These are phyloP conservation scores for Ophion ellenae DNA, from an alignment of 2,888 invertebrate species.

Conservation along the genomic window DNA sequence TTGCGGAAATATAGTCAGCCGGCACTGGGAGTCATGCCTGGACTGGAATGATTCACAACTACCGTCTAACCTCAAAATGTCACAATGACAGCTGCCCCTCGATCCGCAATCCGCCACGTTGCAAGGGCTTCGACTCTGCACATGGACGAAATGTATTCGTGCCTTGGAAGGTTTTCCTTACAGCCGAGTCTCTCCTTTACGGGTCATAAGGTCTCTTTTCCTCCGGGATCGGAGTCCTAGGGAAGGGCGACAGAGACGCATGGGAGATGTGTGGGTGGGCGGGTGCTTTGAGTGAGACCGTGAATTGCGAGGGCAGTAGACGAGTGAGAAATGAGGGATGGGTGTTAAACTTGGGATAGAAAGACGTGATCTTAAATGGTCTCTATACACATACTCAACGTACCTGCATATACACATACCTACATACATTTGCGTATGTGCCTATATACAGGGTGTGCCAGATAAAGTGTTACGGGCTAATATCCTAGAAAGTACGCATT, in stretches of 20 bases:
- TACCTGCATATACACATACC: conserved; percentile 20
- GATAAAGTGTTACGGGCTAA: neutral
- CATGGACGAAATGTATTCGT: conserved; percentile 22
- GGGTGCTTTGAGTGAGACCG: conserved; percentile 62
- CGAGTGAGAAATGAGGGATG: conserved; percentile 59
- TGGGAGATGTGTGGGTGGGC: conserved; percentile 25
- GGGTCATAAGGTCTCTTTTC: conserved; percentile 71
- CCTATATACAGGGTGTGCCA: neutral
- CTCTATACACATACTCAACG: neutral
- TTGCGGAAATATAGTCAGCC: neutral
- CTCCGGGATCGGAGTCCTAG: conserved; percentile 71
- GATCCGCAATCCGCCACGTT: neutral
- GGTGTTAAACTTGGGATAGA: conserved; percentile 42
- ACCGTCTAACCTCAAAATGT: neutral
- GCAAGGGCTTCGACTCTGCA: conserved; percentile 1
- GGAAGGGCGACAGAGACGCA: conserved; percentile 38
- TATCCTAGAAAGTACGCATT: neutral
- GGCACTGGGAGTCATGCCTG: neutral
- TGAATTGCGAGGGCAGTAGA: conserved; percentile 62
- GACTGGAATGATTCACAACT: neutral
- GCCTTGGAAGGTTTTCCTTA: conserved; percentile 27
- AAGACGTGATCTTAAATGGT: conserved; percentile 52
- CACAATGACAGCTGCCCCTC: neutral
- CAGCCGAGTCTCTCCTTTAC: conserved; percentile 53
- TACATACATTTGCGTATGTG: neutral